A percentile compares a stretch with the other conserved stretches of the same genome.
Evolutionary conservation across 2,888 invertebrate genomes (phyloP).

Genomic region (Shargacucullia verbasci): DNA sequence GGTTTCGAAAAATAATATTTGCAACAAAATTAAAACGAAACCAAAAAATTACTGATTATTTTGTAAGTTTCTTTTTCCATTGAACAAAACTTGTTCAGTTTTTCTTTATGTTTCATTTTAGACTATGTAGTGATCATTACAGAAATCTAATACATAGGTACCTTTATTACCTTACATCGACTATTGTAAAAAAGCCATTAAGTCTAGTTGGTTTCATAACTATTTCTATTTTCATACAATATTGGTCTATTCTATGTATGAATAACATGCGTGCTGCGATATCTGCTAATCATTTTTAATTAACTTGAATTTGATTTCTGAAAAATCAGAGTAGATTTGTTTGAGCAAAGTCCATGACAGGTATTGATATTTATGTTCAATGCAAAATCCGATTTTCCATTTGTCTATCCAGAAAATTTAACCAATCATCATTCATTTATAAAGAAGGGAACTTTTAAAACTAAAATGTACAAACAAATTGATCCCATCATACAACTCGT

Average conservation of each 20-base stretch:
- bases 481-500: conserved; percentile 82
- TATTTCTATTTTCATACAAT: conserved; percentile 40
- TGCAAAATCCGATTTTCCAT: conserved; percentile 15
- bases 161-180: neutral
- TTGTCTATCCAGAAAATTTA: conserved; percentile 12
- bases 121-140: no score
- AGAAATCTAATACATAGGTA: neutral
- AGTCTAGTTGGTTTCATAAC: conserved; percentile 32
- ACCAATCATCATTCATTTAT: conserved; percentile 17
- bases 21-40: no score
- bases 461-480: conserved; percentile 77
- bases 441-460: conserved; percentile 49
- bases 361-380: conserved; percentile 26
- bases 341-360: conserved; percentile 52
- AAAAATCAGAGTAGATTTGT: conserved; percentile 32
- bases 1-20: no score
- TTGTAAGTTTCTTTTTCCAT: no score
- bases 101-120: no score
- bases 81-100: no score
- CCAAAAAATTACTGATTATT: no score
- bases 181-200: conserved; percentile 10
- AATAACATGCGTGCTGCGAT: conserved; percentile 28
- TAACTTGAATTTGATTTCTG: conserved; percentile 13
- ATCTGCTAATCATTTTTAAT: conserved; percentile 16
- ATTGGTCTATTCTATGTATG: conserved; percentile 47